These are phyloP conservation scores for Sceloporus tristichus DNA, from an alignment of 2,113 vertebrate species.

Conservation along the genomic window DNA sequence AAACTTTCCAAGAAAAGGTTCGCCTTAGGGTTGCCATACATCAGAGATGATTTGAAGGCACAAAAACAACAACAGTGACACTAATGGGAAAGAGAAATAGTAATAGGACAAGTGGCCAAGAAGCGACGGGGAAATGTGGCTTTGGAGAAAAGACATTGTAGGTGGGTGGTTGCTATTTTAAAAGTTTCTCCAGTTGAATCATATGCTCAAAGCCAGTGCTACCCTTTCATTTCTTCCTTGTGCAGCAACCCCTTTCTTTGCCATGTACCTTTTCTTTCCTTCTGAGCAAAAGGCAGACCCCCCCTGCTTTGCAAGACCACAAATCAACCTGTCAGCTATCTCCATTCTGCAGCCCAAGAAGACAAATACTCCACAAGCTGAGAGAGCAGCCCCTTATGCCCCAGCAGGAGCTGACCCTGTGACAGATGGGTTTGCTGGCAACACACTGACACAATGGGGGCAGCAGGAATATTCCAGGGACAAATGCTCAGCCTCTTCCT, in stretches of 20 bases:
- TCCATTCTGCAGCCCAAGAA: constrained; percentile 65
- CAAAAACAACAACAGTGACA: not conserved
- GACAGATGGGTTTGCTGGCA: constrained; percentile 71
- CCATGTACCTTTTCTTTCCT: constrained; percentile 20
- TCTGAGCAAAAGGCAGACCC: constrained; percentile 35
- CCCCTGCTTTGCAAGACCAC: constrained; percentile 70
- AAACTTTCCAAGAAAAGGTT: too few relatives aligned
- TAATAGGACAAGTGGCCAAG: too few relatives aligned
- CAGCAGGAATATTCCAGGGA: not conserved
- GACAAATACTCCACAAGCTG: constrained; percentile 71
- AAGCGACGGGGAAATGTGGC: not conserved
- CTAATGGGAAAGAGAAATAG: not conserved
- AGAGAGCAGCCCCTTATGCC: constrained; percentile 66
- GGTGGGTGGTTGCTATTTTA: not conserved
- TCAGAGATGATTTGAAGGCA: too few relatives aligned
- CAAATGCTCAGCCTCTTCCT: not conserved
- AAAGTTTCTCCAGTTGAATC: rapidly evolving
- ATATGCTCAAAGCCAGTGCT: not conserved
- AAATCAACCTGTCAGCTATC: constrained; percentile 73
- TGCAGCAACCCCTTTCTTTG: constrained; percentile 30
- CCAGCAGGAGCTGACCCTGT: constrained; percentile 64
- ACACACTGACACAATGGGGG: constrained; percentile 70
- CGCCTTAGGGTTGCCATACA: too few relatives aligned
- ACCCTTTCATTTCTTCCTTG: constrained; percentile 4
- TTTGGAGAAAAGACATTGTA: not conserved